Percentiles rank a stretch among this genome's conserved stretches.
phyloP scores from a whole-genome alignment of 2,113 vertebrate species.

The Callionymus lyra region DNA sequence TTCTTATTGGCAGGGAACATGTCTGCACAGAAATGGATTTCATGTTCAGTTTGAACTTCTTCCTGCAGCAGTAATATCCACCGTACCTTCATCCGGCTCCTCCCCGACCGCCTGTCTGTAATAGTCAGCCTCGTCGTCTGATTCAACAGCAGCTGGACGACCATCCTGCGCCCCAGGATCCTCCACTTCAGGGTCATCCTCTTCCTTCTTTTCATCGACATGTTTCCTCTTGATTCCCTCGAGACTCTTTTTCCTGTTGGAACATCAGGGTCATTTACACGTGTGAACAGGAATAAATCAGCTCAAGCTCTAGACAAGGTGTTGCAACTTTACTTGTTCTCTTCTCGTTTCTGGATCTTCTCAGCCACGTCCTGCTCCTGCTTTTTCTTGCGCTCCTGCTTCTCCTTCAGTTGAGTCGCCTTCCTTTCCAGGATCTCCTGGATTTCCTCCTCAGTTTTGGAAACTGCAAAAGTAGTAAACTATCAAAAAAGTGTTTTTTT shows the following conservation, averaged over 20 bases:
- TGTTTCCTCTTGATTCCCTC: slow-evolving; percentile 72
- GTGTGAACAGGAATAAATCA: neutral
- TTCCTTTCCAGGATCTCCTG: slow-evolving; percentile 69
- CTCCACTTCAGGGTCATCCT: slow-evolving; percentile 74
- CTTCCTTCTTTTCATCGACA: slow-evolving; percentile 1
- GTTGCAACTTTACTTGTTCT: slow-evolving; percentile 62
- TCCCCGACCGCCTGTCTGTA: slow-evolving; percentile 82
- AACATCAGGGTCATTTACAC: neutral
- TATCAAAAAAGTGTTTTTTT: neutral
- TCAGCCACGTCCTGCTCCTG: slow-evolving; percentile 73
- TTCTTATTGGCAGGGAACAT: slow-evolving; percentile 64
- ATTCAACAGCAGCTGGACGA: slow-evolving; percentile 35
- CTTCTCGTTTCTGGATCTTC: slow-evolving; percentile 65
- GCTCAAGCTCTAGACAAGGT: neutral
- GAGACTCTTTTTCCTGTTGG: slow-evolving; percentile 74
- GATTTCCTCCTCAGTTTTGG: slow-evolving; percentile 76
- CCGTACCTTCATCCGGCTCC: slow-evolving; percentile 81
- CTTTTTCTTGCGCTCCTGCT: slow-evolving; percentile 57
- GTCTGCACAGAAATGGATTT: slow-evolving; percentile 35
- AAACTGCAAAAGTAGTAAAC: slow-evolving; percentile 55
- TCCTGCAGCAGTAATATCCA: neutral
- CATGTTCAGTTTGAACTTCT: neutral
- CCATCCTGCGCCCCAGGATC: slow-evolving; percentile 70
- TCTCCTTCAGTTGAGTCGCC: slow-evolving; percentile 68
- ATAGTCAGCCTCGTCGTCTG: slow-evolving; percentile 81